These are phyloP conservation scores for Lagenorhynchus albirostris DNA, from an alignment of 2,113 vertebrate genomes.

Conservation along the genomic window DNA sequence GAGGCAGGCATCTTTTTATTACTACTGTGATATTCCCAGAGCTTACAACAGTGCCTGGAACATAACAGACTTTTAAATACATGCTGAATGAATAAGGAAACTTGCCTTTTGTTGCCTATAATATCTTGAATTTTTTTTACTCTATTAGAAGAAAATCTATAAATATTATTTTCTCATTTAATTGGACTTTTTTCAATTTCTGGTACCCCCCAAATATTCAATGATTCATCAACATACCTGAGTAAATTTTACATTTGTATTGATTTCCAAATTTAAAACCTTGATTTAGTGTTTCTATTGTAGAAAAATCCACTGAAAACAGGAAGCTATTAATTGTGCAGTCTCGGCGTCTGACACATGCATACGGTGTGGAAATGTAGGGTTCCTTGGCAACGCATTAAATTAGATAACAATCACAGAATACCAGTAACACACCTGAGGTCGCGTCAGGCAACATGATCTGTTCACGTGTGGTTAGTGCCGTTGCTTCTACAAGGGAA, in stretches of 20 bases:
- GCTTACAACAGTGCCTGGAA: background rate
- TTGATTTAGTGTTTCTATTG: conserved; percentile 46
- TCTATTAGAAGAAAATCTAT: conserved; percentile 20
- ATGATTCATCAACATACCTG: conserved; percentile 46
- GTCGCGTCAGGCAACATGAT: background rate
- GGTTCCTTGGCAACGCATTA: background rate
- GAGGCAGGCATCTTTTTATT: background rate
- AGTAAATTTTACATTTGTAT: conserved; percentile 52
- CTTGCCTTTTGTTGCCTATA: background rate
- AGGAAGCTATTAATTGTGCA: conserved; percentile 31
- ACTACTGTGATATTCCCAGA: background rate
- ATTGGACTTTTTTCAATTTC: conserved; percentile 24
- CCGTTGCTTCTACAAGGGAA: background rate
- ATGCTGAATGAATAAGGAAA: background rate
- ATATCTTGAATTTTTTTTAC: background rate
- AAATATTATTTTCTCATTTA: conserved; percentile 30
- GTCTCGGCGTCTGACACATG: background rate
- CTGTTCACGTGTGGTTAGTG: background rate
- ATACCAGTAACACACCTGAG: background rate
- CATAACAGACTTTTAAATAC: background rate
- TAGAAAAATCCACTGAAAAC: background rate
- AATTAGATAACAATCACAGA: conserved; percentile 11
- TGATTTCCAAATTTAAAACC: conserved; percentile 45
- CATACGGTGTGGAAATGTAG: background rate
- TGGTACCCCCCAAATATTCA: background rate